These are phyloP conservation scores for Ctena decussata DNA, from an alignment of 2,888 invertebrate genomes.

Conservation along the genomic window DNA sequence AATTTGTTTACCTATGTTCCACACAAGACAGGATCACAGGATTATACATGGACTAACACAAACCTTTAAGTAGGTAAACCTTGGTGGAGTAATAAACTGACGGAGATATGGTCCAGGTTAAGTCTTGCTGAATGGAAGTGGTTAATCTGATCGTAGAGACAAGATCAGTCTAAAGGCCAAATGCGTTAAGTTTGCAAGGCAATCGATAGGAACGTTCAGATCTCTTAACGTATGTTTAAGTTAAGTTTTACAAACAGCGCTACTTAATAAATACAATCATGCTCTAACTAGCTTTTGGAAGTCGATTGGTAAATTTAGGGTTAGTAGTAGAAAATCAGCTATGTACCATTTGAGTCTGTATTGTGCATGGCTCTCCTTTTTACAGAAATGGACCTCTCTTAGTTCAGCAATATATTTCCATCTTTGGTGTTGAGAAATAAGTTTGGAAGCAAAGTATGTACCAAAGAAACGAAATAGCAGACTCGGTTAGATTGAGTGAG, in stretches of 20 bases:
- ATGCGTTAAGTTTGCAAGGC: not conserved
- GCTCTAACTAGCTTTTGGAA: slow-evolving; percentile 35
- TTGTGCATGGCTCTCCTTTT: not conserved
- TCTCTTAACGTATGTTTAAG: slow-evolving; percentile 18
- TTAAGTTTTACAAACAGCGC: slow-evolving; percentile 1
- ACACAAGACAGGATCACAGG: no score
- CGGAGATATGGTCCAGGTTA: slow-evolving; percentile 19
- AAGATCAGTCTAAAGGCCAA: slow-evolving; percentile 1
- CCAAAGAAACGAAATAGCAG: no score
- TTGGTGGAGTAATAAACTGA: slow-evolving; percentile 32
- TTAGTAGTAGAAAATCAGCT: not conserved
- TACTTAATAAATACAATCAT: slow-evolving; percentile 21
- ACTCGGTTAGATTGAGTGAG: no score
- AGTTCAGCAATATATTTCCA: no score
- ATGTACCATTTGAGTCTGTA: not conserved
- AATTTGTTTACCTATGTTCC: slow-evolving; percentile 21
- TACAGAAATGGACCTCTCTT: no score
- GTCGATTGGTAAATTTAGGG: slow-evolving; percentile 22
- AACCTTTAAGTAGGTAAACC: slow-evolving; percentile 21
- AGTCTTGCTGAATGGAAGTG: slow-evolving; percentile 2
- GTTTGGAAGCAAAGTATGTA: no score
- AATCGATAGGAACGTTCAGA: slow-evolving; percentile 34
- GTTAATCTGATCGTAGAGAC: not conserved
- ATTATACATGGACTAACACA: not conserved
- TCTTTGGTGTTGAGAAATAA: no score